A percentile compares a stretch with the other conserved stretches of the same genome.
Conservation (phyloP, 2,797 vertebrate species). For the Melanotaenia trifasciata region DNA sequence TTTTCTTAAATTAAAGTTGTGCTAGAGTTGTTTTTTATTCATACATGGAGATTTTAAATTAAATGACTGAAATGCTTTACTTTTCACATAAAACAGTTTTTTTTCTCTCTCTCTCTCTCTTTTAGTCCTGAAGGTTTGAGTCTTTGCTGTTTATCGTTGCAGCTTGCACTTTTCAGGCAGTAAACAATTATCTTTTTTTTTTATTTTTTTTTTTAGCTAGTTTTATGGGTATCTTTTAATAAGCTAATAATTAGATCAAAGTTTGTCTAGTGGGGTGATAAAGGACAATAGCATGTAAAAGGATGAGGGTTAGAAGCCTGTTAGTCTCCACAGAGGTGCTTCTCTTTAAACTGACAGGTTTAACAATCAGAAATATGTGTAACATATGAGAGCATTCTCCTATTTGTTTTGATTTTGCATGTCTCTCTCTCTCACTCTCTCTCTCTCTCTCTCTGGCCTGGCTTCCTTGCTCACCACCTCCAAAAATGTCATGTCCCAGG, state of each 20-base stretch:
- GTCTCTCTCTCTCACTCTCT: not conserved
- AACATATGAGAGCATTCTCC: no score
- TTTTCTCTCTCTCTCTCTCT: not conserved
- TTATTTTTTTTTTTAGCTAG: constrained; percentile 24
- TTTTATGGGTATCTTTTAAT: constrained; percentile 74
- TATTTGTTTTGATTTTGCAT: not conserved
- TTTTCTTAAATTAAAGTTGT: not conserved
- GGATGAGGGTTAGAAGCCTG: constrained; percentile 18
- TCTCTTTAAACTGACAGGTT: not conserved
- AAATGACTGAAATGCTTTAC: not conserved
- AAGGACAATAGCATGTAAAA: constrained; percentile 10
- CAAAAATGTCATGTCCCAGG: constrained; percentile 24
- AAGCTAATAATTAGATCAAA: constrained; percentile 66
- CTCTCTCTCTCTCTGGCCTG: not conserved
- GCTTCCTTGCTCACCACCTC: constrained; percentile 3
- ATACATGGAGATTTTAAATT: not conserved
- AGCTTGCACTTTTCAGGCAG: not conserved
- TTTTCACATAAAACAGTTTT: not conserved
- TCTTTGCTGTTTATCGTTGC: not conserved
- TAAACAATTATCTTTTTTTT: constrained; percentile 4
- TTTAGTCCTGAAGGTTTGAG: not conserved
- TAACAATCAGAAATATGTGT: not conserved
- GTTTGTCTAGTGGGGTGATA: constrained; percentile 25
- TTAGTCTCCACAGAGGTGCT: not conserved
- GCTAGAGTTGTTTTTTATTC: not conserved